Conservation (phyloP, 2,797 vertebrate species). For the Lagocephalus sceleratus region DNA sequence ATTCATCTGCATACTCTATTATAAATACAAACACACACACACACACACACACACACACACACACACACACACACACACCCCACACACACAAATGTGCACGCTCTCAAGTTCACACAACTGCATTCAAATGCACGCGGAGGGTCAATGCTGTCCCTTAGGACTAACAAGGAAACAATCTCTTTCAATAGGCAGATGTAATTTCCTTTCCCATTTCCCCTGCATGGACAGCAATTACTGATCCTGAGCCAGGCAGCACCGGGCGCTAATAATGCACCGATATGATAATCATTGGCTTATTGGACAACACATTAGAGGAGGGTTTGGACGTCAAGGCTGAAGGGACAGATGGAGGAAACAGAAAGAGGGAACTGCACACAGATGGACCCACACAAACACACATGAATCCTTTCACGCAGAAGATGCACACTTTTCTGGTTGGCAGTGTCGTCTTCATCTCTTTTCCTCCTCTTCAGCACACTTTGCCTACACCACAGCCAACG, state of each 20-base stretch:
- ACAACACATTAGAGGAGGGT: conserved; percentile 55
- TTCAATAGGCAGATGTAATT: conserved; percentile 68
- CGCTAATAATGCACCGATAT: conserved; percentile 68
- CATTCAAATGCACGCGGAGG: conserved; percentile 20
- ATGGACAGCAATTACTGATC: conserved; percentile 66
- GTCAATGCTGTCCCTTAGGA: conserved; percentile 56
- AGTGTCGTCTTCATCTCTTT: conserved; percentile 6
- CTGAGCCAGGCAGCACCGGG: conserved; percentile 54
- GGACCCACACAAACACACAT: conserved; percentile 12
- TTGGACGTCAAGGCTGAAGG: conserved; percentile 57
- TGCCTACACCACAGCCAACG: conserved; percentile 8
- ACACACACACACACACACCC: no score
- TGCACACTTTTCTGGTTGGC: neutral
- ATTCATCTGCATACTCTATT: conserved; percentile 31
- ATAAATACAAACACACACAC: conserved; percentile 17
- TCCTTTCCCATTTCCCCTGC: conserved; percentile 69
- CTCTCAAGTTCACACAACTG: conserved; percentile 27
- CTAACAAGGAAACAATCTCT: conserved; percentile 65
- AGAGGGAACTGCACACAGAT: conserved; percentile 39
- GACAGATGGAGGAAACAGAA: conserved; percentile 59
- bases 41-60: conserved; percentile 23
- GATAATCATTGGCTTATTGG: conserved; percentile 68
- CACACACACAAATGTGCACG: conserved; percentile 15
- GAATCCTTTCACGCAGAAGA: conserved; percentile 13
- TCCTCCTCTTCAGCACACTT: neutral